Evolutionary conservation across 2,797 vertebrate species (phyloP).

Genomic region (Hoplostethus mediterraneus): DNA sequence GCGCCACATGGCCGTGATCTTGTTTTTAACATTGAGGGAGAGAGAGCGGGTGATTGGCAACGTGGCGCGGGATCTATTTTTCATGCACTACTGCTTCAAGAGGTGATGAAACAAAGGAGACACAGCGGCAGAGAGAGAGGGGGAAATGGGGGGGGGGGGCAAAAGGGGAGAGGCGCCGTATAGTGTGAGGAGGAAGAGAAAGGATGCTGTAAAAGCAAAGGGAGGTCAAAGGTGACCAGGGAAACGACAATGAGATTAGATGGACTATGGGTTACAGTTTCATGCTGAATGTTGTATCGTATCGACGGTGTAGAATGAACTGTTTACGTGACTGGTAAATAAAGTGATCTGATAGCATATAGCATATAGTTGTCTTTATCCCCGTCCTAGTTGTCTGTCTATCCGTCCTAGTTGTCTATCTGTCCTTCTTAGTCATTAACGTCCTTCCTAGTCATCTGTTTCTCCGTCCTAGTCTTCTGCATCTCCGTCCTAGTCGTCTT

Average conservation of each 20-base stretch:
- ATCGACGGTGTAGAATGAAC: no score
- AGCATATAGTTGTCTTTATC: no score
- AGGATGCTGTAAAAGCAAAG: background rate
- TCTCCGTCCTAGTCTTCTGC: no score
- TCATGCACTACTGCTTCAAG: constrained; percentile 73
- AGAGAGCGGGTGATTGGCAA: constrained; percentile 79
- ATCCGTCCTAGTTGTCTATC: no score
- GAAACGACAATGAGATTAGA: constrained; percentile 42
- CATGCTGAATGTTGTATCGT: no score
- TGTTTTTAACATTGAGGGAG: constrained; percentile 70
- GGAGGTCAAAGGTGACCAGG: constrained; percentile 27
- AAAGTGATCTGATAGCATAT: background rate
- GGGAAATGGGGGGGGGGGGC: constrained; percentile 34
- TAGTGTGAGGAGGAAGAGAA: constrained; percentile 29
- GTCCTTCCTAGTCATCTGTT: no score
- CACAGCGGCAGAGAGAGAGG: constrained; percentile 48
- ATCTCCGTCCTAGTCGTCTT: no score
- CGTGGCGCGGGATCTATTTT: constrained; percentile 70
- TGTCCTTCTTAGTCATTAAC: no score
- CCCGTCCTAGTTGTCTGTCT: no score
- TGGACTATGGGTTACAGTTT: constrained; percentile 18
- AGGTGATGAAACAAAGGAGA: constrained; percentile 81
- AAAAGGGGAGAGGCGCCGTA: constrained; percentile 34
- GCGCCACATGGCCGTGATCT: constrained; percentile 64
- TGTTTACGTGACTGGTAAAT: no score